A percentile compares a stretch with the other conserved stretches of the same genome.
phyloP scores from a whole-genome alignment of 2,797 vertebrate species.

The Nannoperca australis region DNA sequence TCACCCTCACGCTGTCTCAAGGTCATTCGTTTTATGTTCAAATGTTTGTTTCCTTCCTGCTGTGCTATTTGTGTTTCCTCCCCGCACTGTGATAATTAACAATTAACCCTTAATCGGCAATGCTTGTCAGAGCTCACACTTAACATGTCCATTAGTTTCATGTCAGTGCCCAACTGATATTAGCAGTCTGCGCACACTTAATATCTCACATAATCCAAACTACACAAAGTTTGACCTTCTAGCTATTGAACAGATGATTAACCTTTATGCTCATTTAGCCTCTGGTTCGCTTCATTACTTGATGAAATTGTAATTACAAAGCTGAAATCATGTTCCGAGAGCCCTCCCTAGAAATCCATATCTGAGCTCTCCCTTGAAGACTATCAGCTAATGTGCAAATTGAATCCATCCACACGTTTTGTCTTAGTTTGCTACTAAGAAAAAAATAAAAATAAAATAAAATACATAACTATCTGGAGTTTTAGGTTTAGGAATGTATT shows the following conservation, averaged over 20 bases:
- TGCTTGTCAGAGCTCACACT: conserved; percentile 62
- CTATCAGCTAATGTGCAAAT: conserved; percentile 56
- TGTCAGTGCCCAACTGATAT: conserved; percentile 64
- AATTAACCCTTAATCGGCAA: conserved; percentile 73
- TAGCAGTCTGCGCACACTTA: conserved; percentile 42
- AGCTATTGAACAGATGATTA: conserved; percentile 76
- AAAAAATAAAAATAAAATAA: neutral
- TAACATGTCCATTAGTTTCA: conserved; percentile 73
- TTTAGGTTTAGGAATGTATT: conserved; percentile 2
- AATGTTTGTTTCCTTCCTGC: conserved; percentile 26
- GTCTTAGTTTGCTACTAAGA: conserved; percentile 14
- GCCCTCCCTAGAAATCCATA: conserved; percentile 60
- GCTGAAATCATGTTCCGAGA: conserved; percentile 61
- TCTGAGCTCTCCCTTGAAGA: conserved; percentile 40
- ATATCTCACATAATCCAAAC: conserved; percentile 60
- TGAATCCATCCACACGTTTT: conserved; percentile 45
- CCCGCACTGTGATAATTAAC: conserved; percentile 57
- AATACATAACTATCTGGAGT: neutral
- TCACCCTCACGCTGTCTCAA: conserved; percentile 20
- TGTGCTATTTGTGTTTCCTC: conserved; percentile 40
- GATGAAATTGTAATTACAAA: conserved; percentile 78
- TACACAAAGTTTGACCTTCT: conserved; percentile 73
- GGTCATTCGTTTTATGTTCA: conserved; percentile 30
- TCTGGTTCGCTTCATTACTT: conserved; percentile 71
- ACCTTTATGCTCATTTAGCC: conserved; percentile 77